Conservation (phyloP, 1,140 invertebrate species). For the Platorchestia sp. region DNA sequence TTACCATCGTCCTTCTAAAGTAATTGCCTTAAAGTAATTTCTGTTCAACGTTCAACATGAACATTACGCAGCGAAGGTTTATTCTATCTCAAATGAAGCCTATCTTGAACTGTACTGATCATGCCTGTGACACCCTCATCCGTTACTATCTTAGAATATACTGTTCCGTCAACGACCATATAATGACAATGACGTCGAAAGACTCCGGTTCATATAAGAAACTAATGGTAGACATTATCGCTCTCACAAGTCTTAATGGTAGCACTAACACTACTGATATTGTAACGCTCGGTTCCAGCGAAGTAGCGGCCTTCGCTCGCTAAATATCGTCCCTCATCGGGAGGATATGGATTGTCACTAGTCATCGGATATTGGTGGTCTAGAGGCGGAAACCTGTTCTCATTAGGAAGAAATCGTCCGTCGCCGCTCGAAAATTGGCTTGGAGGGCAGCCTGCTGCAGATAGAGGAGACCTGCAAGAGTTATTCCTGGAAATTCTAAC, state of each 20-base stretch:
- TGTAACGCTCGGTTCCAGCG: background rate
- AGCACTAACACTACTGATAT: constrained; percentile 18
- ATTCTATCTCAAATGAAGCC: background rate
- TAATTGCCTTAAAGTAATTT: no score
- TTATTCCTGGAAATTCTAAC: constrained; percentile 3
- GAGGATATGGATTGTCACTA: constrained; percentile 21
- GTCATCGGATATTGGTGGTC: background rate
- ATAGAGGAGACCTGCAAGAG: background rate
- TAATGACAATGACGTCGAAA: no score
- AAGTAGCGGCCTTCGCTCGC: background rate
- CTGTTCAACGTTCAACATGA: no score
- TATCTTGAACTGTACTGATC: background rate
- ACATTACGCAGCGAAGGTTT: background rate
- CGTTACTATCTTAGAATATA: no score
- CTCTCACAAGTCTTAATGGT: background rate
- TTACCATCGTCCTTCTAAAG: no score
- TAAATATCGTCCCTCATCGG: background rate
- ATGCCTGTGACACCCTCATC: no score
- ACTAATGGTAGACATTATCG: constrained; percentile 10
- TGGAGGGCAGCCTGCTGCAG: background rate
- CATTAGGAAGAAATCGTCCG: constrained; percentile 39
- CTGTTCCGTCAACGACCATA: no score
- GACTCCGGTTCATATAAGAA: background rate
- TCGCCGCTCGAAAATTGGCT: constrained; percentile 1
- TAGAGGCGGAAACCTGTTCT: background rate